Percentiles rank a stretch among this genome's conserved stretches.
phyloP scores from a whole-genome alignment of 2,888 invertebrate species.

The Sphaerophoria rueppellii region DNA sequence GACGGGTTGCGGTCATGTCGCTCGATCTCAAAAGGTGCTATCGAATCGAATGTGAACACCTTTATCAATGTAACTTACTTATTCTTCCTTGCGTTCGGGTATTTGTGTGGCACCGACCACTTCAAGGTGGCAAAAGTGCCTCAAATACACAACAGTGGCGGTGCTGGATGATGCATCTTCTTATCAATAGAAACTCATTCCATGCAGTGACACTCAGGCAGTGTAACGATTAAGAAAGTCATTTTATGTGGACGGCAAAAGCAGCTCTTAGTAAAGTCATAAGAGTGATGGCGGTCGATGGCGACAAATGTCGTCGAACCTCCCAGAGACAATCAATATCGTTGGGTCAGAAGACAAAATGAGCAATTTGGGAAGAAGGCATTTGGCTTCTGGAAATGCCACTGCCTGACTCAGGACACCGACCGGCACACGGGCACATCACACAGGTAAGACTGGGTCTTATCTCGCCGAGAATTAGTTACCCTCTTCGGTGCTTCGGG shows the following conservation, averaged over 20 bases:
- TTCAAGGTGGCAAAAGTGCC: slow-evolving; percentile 70
- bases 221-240: slow-evolving; percentile 69
- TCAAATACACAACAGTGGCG: slow-evolving; percentile 25
- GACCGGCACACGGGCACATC: background rate
- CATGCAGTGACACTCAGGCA: slow-evolving; percentile 67
- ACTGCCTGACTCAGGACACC: slow-evolving; percentile 19
- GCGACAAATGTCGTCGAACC: slow-evolving; percentile 58
- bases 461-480: slow-evolving; percentile 71
- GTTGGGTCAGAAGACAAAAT: slow-evolving; percentile 56
- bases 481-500: slow-evolving; percentile 69
- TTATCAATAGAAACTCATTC: slow-evolving; percentile 71
- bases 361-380: slow-evolving; percentile 50
- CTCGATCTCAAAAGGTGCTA: slow-evolving; percentile 74
- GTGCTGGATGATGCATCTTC: slow-evolving; percentile 29
- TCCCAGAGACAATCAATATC: slow-evolving; percentile 68
- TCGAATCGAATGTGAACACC: slow-evolving; percentile 74
- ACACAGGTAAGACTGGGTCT: slow-evolving; percentile 60
- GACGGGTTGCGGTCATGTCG: slow-evolving; percentile 70
- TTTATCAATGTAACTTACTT: slow-evolving; percentile 74
- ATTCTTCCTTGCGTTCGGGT: slow-evolving; percentile 29
- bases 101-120: slow-evolving; percentile 32
- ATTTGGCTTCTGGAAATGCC: slow-evolving; percentile 70
- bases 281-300: slow-evolving; percentile 55
- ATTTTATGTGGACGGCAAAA: slow-evolving; percentile 54
- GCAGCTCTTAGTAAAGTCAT: slow-evolving; percentile 43